phyloP scores from a whole-genome alignment of 2,113 vertebrate genomes.

The Carassius gibelio region DNA sequence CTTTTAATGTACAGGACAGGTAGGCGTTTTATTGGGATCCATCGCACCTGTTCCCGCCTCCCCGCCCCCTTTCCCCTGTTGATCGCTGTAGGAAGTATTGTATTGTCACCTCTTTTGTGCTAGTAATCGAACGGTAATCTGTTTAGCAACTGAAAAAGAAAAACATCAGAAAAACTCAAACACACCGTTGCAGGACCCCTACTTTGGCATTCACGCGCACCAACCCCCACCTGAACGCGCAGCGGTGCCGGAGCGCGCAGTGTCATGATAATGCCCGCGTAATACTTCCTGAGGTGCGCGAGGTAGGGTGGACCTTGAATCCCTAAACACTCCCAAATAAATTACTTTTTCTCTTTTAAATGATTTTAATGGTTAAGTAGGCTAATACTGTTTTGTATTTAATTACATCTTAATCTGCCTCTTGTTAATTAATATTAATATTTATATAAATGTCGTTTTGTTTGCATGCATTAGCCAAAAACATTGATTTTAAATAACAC shows the following conservation, averaged over 20 bases:
- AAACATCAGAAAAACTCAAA: conserved; percentile 75
- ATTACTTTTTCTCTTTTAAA: background rate
- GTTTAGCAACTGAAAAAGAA: conserved; percentile 81
- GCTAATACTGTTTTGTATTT: background rate
- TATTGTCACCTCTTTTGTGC: conserved; percentile 74
- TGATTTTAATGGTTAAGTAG: background rate
- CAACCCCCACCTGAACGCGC: background rate
- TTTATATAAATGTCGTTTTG: too few relatives aligned
- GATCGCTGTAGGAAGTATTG: conserved; percentile 77
- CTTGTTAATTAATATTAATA: background rate
- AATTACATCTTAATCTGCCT: background rate
- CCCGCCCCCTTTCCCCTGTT: conserved; percentile 61
- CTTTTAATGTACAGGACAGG: background rate
- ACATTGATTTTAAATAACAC: background rate
- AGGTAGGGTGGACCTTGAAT: conserved; percentile 17
- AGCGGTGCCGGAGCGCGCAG: background rate
- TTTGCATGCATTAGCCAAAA: too few relatives aligned
- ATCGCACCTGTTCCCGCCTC: conserved; percentile 69
- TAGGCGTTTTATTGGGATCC: background rate
- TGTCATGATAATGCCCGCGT: conserved; percentile 38
- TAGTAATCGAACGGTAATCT: conserved; percentile 76
- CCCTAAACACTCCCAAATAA: background rate
- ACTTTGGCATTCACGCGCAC: conserved; percentile 67
- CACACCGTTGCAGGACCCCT: conserved; percentile 73
- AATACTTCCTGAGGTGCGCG: background rate